phyloP scores from a whole-genome alignment of 2,888 invertebrate genomes.

The Poecilus cupreus region DNA sequence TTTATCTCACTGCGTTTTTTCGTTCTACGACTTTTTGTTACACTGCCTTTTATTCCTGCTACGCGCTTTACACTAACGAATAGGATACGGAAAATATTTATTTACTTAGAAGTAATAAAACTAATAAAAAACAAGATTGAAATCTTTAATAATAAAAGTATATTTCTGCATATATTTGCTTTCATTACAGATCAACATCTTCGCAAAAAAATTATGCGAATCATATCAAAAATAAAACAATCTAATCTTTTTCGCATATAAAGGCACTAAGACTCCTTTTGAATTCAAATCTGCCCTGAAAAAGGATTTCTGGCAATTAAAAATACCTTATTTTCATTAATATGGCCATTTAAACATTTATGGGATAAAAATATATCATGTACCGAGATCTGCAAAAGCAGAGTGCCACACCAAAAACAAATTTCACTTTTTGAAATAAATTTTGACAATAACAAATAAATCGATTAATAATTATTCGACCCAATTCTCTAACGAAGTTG shows the following conservation, averaged over 20 bases:
- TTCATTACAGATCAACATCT: neutral
- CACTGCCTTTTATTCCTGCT: neutral
- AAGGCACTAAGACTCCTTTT: neutral
- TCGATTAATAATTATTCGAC: too few relatives aligned
- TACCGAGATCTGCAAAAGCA: too few relatives aligned
- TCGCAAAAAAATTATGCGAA: constrained; percentile 11
- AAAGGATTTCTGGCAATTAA: neutral
- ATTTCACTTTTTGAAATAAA: too few relatives aligned
- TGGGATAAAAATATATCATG: too few relatives aligned
- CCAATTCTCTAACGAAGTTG: too few relatives aligned
- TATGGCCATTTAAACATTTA: too few relatives aligned
- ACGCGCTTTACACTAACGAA: neutral
- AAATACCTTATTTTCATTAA: neutral
- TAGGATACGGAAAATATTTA: neutral
- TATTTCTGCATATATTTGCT: constrained; percentile 5
- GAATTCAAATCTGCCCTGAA: neutral
- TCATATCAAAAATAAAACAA: constrained; percentile 2
- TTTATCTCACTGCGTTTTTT: neutral
- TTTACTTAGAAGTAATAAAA: constrained; percentile 1
- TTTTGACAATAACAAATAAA: too few relatives aligned
- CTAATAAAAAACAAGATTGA: neutral
- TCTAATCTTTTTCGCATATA: neutral
- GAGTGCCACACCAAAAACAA: too few relatives aligned
- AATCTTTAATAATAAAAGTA: constrained; percentile 3
- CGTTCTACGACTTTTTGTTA: neutral